Base-by-base conservation (phyloP, 1,140 invertebrate genomes). In the Drosophila dunni region DNA sequence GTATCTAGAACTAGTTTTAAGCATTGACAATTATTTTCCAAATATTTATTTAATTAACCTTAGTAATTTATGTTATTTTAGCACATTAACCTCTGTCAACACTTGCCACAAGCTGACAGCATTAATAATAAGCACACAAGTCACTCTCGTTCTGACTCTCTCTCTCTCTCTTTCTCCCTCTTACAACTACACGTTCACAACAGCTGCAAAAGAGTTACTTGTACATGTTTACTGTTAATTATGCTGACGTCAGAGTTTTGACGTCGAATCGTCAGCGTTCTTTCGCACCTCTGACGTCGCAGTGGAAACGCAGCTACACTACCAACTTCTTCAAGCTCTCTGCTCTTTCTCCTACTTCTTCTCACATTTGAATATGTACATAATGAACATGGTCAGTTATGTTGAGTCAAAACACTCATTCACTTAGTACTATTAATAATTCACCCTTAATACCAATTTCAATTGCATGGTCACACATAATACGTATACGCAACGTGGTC, bases 371-470 rank as follows among this genome's bases (percentile, higher is more conserved):
- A 50, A 62, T 75, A 74, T 86, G 81, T 79, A 77, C 79, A 79
- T 86, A 79, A 82, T 88, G 72, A 69, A 86, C 76, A 79, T 74
- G 72, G 62, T 66, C 24, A 64, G 40, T 33, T 42, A 38, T 24
- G 7, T 5, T 2, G 8, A 15, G 38, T 10, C 29, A 60, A 78
- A 85, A 81, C 75, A 75, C 63, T 86, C 75, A 70, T 82, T 82
- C 83, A 84, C 83, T 86, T 76, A 86, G 61, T 51, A 62, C 44
- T 50, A 86, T 81, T 78, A 86, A 81, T 81, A 78, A 78, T 64
- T 42, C 65, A 64, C 70, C 53, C 78, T 78, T 61, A 74, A 81
- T 75, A 76, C 67, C 56, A 54, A 67, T 51, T 69, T 50, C 70
- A 42, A 73, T 56, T 44, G 45, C 50, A 34, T 20, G 24, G 10